Percentiles rank a stretch among this genome's conserved stretches.
Evolutionary conservation across 1,140 invertebrate species (phyloP).

Genomic region (Drosophila aff.): DNA sequence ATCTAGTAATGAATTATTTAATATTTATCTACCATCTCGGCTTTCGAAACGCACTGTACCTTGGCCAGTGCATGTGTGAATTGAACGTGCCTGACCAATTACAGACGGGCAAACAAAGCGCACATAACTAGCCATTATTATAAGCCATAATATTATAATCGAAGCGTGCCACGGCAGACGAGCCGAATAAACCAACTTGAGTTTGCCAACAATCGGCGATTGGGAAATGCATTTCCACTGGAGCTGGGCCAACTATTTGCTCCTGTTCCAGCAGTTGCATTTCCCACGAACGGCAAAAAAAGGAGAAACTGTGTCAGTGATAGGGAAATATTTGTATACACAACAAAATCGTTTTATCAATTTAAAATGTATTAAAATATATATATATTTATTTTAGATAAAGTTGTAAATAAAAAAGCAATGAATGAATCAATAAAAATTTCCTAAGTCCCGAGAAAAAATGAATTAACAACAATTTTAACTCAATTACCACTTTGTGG

Average conservation of each 20-base stretch:
- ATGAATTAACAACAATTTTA: background rate
- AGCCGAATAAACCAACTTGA: slow-evolving; percentile 5
- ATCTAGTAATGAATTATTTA: slow-evolving; percentile 6
- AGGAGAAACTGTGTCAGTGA: slow-evolving; percentile 2
- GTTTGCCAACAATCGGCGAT: slow-evolving; percentile 31
- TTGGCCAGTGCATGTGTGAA: slow-evolving; percentile 46
- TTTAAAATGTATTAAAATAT: too few relatives aligned
- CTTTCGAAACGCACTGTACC: slow-evolving; percentile 43
- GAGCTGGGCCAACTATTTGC: slow-evolving; percentile 24
- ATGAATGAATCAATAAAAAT: slow-evolving; percentile 2
- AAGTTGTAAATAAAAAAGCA: background rate
- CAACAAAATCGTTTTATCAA: background rate
- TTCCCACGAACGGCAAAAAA: slow-evolving; percentile 11
- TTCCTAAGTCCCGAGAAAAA: background rate
- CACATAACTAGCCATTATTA: slow-evolving; percentile 36
- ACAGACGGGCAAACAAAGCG: slow-evolving; percentile 44
- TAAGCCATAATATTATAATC: slow-evolving; percentile 53
- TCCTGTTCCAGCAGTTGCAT: slow-evolving; percentile 21
- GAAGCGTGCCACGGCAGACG: slow-evolving; percentile 55
- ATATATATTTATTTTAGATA: too few relatives aligned
- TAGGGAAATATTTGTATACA: slow-evolving; percentile 12
- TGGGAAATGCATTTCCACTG: slow-evolving; percentile 33
- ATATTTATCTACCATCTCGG: slow-evolving; percentile 17
- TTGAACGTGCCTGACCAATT: slow-evolving; percentile 74
- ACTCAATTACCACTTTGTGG: slow-evolving; percentile 6